These are phyloP conservation scores for Chondrilla cf. caribensis DNA, from an alignment of 37 sponge, comb jelly and placozoan species.

Conservation along the genomic window DNA sequence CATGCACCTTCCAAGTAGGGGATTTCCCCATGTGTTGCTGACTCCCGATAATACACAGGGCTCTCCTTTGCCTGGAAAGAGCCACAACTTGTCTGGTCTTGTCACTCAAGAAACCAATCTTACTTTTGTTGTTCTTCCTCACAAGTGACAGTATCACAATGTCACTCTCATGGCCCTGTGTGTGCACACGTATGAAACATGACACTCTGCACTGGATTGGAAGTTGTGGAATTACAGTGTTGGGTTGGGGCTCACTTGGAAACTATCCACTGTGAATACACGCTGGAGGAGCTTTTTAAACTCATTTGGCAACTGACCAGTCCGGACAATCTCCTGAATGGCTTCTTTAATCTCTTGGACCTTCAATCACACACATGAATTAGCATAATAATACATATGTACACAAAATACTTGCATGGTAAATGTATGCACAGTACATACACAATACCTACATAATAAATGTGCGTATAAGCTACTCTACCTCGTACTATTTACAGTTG, in stretches of 20 bases:
- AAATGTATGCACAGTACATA: too few relatives aligned
- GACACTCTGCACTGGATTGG: too few relatives aligned
- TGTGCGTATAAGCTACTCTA: too few relatives aligned
- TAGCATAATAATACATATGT: neutral
- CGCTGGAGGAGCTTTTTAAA: too few relatives aligned
- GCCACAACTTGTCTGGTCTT: conserved; percentile 31
- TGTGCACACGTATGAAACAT: too few relatives aligned
- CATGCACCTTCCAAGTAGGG: conserved; percentile 7
- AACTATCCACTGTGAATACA: conserved; percentile 42
- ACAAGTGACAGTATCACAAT: neutral
- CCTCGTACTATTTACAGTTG: too few relatives aligned
- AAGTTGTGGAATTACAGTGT: too few relatives aligned
- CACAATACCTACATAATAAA: too few relatives aligned
- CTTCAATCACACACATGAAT: neutral
- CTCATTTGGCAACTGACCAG: too few relatives aligned
- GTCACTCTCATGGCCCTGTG: conserved; percentile 4
- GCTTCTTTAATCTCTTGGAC: conserved; percentile 20
- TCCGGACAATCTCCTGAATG: neutral
- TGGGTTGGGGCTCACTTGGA: conserved; percentile 24
- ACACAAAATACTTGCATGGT: too few relatives aligned
- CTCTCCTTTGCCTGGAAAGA: conserved; percentile 35
- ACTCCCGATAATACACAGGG: conserved; percentile 30
- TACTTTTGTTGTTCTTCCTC: neutral
- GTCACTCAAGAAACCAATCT: conserved; percentile 38
- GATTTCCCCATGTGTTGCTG: neutral